These are phyloP conservation scores for Pontoporia blainvillei DNA, from an alignment of 2,113 vertebrate species.

Conservation along the genomic window DNA sequence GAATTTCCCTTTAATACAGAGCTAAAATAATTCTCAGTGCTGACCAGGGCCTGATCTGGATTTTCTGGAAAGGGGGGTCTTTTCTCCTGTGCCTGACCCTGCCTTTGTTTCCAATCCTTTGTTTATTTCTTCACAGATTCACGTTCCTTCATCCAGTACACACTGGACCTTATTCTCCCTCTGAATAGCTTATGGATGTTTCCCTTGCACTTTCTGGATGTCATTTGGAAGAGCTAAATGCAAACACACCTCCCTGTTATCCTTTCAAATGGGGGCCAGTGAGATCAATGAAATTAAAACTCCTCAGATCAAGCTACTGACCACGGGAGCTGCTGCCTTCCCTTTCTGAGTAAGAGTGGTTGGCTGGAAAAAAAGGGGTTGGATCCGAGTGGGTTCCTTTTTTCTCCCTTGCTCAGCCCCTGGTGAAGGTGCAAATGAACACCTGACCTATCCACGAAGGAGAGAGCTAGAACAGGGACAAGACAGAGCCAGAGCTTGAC, in stretches of 20 bases:
- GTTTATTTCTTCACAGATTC: not conserved
- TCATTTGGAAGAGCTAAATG: not conserved
- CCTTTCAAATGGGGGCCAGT: not conserved
- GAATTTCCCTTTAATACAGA: not conserved
- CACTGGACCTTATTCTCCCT: not conserved
- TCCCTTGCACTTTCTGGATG: not conserved
- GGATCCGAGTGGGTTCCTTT: not conserved
- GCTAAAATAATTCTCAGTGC: not conserved
- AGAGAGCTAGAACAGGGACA: not conserved
- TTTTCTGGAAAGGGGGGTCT: not conserved
- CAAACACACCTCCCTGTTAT: not conserved
- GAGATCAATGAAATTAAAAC: not conserved
- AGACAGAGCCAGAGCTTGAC: not conserved
- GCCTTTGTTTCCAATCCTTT: not conserved
- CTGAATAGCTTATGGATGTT: not conserved
- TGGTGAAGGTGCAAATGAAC: not conserved
- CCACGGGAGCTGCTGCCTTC: not conserved
- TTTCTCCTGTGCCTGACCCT: not conserved
- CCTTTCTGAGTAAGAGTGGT: not conserved
- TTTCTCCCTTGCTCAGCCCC: not conserved
- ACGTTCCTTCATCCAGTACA: fast-evolving
- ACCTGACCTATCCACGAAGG: not conserved
- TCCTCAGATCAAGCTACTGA: not conserved
- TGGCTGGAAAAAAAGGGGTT: not conserved
- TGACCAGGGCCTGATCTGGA: not conserved